Percentiles rank a stretch among this genome's conserved stretches.
These are phyloP conservation scores for Carcharodon carcharias DNA, from an alignment of 2,797 vertebrate genomes.

Conservation along the genomic window DNA sequence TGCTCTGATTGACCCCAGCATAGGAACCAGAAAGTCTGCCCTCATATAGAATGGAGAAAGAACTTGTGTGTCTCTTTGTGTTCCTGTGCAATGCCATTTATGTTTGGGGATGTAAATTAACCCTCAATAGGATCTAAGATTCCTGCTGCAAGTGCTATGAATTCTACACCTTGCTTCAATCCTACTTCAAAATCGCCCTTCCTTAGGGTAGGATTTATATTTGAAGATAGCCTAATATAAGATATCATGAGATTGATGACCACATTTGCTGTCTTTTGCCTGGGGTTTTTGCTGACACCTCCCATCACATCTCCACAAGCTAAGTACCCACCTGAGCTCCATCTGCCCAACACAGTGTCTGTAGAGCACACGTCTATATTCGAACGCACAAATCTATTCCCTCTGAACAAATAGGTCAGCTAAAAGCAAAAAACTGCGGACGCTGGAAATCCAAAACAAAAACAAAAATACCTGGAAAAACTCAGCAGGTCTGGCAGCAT, in stretches of 20 bases:
- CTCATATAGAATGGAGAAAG: not conserved
- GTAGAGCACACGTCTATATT: no score
- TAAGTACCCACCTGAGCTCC: not conserved
- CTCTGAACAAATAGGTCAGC: not conserved
- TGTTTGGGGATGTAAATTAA: not conserved
- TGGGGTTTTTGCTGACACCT: not conserved
- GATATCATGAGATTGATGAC: not conserved
- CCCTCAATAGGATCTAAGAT: not conserved
- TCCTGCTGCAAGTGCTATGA: not conserved
- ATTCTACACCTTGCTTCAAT: not conserved
- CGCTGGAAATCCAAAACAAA: no score
- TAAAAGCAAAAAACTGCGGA: no score
- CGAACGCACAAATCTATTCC: not conserved
- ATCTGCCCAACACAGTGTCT: not conserved
- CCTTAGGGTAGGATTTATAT: not conserved
- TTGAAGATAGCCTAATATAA: not conserved
- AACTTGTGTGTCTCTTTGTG: not conserved
- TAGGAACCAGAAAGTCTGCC: not conserved
- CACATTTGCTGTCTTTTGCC: not conserved
- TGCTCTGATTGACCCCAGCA: not conserved
- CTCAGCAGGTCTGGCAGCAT: no score
- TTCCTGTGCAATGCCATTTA: not conserved
- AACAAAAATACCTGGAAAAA: no score
- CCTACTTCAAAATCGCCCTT: not conserved
- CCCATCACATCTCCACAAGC: not conserved